Evolutionary conservation across 2,888 invertebrate genomes (phyloP), one percentile per base, ranked within the genome.

Genomic region (Pterobdella sp.): DNA sequence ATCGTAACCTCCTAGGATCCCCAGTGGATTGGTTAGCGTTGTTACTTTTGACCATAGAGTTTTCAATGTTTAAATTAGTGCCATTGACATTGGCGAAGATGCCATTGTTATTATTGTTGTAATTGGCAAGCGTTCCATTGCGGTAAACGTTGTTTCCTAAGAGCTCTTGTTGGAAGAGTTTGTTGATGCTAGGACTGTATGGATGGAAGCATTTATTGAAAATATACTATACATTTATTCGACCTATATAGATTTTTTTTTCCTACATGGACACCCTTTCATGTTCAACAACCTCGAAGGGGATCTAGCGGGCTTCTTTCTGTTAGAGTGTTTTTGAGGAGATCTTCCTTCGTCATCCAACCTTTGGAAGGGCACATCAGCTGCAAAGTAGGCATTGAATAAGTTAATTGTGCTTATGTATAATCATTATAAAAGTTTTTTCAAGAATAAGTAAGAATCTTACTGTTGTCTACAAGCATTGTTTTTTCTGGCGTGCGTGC

Each of bases 331-430:
- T 34, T 32, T 36, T 29, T 68, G 68, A n/a, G 60, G 60, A 4
- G 71, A 36, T 56, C 63, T 56, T 26, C 35, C 34, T 26, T 71
- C 71, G 37, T 60, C 60, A 29, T 71, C 71, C n/a, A 71, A 63
- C 32, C 71, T n/a, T 71, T 71, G 71, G 31, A 71, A 71, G 3
- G 71, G 71, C n/a, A 71, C 52, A 35, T 71, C 56, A 22, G 71
- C 71, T 71, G 63, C 29, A 64, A 10, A 49, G 52, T 49, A 49
- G n/a, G 14, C 14, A 49, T 49, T 18, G n/a, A 18, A 49, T 18
- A 18, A 49, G n/a, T 49, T 18, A 49, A n/a, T n/a, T n/a, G n/a
- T n/a, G n/a, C n/a, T n/a, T 49, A n/a, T 14, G n/a, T n/a, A 14
- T 49, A 14, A 18, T 49, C 14, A 49, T 14, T 18, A 49, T 49